phyloP scores from a whole-genome alignment of 2,888 invertebrate species.

The Cosmia pyralina region DNA sequence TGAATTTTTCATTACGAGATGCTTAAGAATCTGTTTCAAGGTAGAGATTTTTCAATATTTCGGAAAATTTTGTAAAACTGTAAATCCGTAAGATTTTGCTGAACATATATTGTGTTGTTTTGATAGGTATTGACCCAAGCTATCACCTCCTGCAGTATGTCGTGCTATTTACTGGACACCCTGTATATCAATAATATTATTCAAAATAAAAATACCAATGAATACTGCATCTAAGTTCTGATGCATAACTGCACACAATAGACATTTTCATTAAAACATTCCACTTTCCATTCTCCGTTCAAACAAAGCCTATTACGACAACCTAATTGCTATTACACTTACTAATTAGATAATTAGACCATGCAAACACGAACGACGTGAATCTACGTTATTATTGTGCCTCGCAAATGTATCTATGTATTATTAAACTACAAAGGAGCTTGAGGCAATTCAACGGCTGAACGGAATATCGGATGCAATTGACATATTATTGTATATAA shows the following conservation, averaged over 20 bases:
- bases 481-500: background rate
- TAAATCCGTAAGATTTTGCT: no score
- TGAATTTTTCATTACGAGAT: no score
- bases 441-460: conserved; percentile 5
- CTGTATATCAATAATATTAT: no score
- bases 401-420: conserved; percentile 11
- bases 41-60: no score
- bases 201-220: background rate
- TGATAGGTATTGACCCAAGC: no score
- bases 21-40: no score
- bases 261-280: background rate
- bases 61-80: no score
- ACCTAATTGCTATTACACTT: conserved; percentile 13
- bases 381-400: background rate
- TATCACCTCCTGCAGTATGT: no score
- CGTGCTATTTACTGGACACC: no score
- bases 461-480: conserved; percentile 16
- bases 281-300: background rate
- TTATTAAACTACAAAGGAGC: conserved; percentile 29
- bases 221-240: background rate
- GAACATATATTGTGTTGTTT: no score
- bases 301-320: background rate
- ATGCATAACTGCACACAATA: background rate
- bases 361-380: conserved; percentile 13
- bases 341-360: conserved; percentile 27